These are phyloP conservation scores for honey bee (Apis mellifera) DNA, from an alignment of 1,140 invertebrate genomes.

Conservation along the genomic window Amel_HAv3.1 CM009936.2:1861501-1862000, in stretches of 20 bases:
- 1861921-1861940: conserved; percentile 73
- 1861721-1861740: conserved; percentile 87
- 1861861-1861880: conserved; percentile 80
- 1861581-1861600: conserved; percentile 71
- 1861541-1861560: conserved; percentile 69
- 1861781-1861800: conserved; percentile 81
- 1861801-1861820: conserved; percentile 75
- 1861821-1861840: conserved; percentile 72
- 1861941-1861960: conserved; percentile 74
- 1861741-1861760: conserved; percentile 89
- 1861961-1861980: conserved; percentile 83
- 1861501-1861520: conserved; percentile 52
- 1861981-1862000: conserved; percentile 88
- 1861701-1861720: conserved; percentile 84
- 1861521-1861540: conserved; percentile 41
- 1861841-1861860: conserved; percentile 79
- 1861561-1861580: conserved; percentile 76
- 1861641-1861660: conserved; percentile 75
- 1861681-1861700: conserved; percentile 75
- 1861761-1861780: conserved; percentile 82
- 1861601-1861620: conserved; percentile 68
- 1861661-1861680: conserved; percentile 71
- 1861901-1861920: conserved; percentile 78
- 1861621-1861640: conserved; percentile 71
- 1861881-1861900: conserved; percentile 79